Conservation (phyloP, 2,113 vertebrate species). For the Nymphicus hollandicus region DNA sequence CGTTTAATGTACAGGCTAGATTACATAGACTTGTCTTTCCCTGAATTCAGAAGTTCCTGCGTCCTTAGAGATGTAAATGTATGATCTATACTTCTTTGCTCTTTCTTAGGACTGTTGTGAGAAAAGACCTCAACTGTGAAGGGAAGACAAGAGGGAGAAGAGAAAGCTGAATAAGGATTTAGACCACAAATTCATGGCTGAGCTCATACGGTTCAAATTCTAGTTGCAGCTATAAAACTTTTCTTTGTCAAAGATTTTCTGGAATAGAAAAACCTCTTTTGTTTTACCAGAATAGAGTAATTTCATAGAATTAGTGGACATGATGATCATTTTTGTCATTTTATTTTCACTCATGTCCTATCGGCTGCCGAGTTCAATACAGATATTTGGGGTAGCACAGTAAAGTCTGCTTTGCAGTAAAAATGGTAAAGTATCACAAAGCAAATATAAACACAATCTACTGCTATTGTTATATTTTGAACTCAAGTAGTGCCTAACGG, state of each 20-base stretch:
- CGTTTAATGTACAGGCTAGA: accelerated
- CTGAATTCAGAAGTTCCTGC: not conserved
- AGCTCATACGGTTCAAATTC: not conserved
- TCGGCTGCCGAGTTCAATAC: not conserved
- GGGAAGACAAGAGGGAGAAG: not conserved
- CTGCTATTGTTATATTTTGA: not conserved
- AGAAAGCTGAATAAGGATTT: not conserved
- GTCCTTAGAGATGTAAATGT: not conserved
- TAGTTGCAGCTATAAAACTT: not conserved
- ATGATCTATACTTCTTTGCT: not conserved
- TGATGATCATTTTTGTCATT: not conserved
- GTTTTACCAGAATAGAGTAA: not conserved
- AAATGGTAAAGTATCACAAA: not conserved
- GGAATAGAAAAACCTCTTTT: not conserved
- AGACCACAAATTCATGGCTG: not conserved
- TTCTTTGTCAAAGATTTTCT: not conserved
- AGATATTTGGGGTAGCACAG: not conserved
- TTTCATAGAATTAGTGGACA: not conserved
- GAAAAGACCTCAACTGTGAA: not conserved
- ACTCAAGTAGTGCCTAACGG: not conserved
- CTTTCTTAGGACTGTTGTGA: not conserved
- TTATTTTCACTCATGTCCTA: not conserved
- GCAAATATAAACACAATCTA: not conserved
- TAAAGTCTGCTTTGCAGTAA: not conserved
- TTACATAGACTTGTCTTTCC: not conserved